Evolutionary conservation across 2,797 vertebrate genomes (phyloP).

Genomic region (Macropodus opercularis): DNA sequence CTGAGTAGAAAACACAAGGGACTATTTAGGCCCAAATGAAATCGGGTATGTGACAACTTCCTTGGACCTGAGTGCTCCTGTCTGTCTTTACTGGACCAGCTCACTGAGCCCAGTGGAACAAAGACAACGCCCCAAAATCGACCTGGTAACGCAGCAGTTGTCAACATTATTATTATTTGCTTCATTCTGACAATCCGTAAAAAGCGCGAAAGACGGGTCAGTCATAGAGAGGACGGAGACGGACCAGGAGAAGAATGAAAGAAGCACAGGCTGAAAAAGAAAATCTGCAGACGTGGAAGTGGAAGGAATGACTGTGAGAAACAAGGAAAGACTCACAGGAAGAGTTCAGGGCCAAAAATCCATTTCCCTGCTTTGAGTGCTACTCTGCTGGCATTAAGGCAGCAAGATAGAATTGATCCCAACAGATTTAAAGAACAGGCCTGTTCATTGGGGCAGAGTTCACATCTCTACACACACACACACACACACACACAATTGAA

Average conservation of each 20-base stretch:
- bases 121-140: neutral
- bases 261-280: neutral
- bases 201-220: neutral
- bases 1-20: too few species aligned
- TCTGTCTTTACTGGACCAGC: neutral
- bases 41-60: too few species aligned
- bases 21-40: too few species aligned
- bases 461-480: conserved; percentile 25
- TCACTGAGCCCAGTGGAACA: conserved; percentile 2
- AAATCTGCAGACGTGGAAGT: conserved; percentile 11
- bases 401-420: conserved; percentile 72
- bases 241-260: neutral
- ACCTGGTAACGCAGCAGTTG: conserved; percentile 2
- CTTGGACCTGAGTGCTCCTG: neutral
- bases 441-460: conserved; percentile 56
- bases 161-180: neutral
- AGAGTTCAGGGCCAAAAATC: conserved; percentile 58
- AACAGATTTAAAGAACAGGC: conserved; percentile 70
- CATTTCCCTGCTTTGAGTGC: conserved; percentile 65
- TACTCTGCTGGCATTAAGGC: conserved; percentile 65
- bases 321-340: conserved; percentile 43
- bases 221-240: neutral
- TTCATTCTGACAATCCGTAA: neutral
- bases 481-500: conserved; percentile 41
- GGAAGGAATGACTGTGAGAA: conserved; percentile 37